Conservation (phyloP, 2,797 vertebrate genomes). For the Melanogrammus aeglefinus region DNA sequence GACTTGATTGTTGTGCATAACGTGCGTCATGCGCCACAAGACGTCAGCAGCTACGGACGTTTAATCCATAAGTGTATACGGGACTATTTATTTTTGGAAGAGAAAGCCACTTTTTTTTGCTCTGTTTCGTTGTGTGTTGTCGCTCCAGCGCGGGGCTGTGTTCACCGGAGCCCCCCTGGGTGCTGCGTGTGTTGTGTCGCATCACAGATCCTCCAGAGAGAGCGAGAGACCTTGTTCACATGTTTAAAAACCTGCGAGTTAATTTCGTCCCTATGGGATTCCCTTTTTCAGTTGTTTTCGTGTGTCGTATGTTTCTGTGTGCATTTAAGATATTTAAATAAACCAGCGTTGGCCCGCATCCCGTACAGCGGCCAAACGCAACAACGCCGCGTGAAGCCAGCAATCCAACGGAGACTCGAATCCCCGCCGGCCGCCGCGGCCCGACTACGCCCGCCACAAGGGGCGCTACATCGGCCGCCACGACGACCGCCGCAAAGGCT, state of each 20-base stretch:
- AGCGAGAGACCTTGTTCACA: not conserved
- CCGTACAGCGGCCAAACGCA: not conserved
- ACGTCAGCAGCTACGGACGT: conserved; percentile 58
- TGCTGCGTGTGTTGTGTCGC: conserved; percentile 62
- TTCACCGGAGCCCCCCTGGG: conserved; percentile 65
- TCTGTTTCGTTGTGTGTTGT: conserved; percentile 47
- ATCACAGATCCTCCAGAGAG: conserved; percentile 45
- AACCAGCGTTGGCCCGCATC: conserved; percentile 46
- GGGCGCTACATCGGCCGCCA: no score
- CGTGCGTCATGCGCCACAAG: conserved; percentile 50
- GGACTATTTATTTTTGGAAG: conserved; percentile 76
- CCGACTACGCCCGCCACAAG: not conserved
- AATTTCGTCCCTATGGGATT: conserved; percentile 85
- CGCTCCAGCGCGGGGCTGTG: conserved; percentile 57
- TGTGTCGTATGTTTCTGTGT: conserved; percentile 65
- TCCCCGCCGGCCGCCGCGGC: not conserved
- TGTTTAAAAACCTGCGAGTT: conserved; percentile 36
- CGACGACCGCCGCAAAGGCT: no score
- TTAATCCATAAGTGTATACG: conserved; percentile 65
- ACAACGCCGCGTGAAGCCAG: not conserved
- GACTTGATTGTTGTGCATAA: not conserved
- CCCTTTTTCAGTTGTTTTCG: conserved; percentile 27
- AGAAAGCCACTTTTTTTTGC: conserved; percentile 69
- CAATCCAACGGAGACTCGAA: not conserved
- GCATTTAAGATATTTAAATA: conserved; percentile 69